Conservation (phyloP, 2,797 vertebrate genomes). For the Emys orbicularis region DNA sequence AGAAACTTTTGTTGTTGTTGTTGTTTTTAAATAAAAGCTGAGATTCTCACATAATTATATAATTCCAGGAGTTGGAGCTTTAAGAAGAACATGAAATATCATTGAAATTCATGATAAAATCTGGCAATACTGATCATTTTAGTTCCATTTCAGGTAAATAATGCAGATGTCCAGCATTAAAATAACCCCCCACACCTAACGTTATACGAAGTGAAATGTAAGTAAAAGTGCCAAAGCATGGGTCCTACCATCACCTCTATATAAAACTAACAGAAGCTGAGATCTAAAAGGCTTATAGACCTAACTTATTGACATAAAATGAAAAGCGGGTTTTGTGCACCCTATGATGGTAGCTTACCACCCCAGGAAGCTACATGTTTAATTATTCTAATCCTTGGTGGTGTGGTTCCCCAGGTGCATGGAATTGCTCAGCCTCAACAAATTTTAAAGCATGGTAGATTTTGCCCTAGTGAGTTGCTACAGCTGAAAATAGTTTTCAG, state of each 20-base stretch:
- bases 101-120: not conserved
- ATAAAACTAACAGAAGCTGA: not conserved
- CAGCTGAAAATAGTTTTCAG: not conserved
- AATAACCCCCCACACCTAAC: not conserved
- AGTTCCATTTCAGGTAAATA: not conserved
- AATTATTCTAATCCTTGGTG: not conserved
- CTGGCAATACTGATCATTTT: not conserved
- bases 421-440: not conserved
- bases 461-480: not conserved
- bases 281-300: not conserved
- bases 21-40: not conserved
- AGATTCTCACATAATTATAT: rapidly evolving
- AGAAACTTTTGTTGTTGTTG: not conserved
- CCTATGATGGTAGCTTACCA: not conserved
- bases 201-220: rapidly evolving
- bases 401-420: not conserved
- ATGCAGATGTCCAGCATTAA: not conserved
- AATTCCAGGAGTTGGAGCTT: not conserved
- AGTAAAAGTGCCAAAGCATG: not conserved
- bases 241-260: not conserved
- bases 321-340: not conserved
- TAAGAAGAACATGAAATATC: not conserved
- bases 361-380: not conserved
- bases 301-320: not conserved
- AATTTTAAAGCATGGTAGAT: not conserved